phyloP scores from a whole-genome alignment of 2,113 vertebrate genomes.

The Microcebus lehilahytsara region DNA sequence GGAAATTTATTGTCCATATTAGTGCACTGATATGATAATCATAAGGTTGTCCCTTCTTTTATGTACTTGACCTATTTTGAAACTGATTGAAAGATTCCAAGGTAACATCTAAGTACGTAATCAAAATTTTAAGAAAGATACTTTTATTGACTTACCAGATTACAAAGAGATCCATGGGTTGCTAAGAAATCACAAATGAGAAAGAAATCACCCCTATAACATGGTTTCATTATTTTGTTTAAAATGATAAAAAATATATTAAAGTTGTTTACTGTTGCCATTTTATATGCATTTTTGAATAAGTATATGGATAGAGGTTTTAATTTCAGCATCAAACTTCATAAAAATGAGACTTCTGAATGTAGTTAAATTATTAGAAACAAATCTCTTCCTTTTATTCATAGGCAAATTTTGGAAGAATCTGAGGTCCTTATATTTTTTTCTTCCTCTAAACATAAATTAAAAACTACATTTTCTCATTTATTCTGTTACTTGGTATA shows the following conservation, averaged over 20 bases:
- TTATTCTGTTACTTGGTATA: neutral
- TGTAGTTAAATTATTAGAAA: constrained; percentile 3
- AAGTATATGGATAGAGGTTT: constrained; percentile 29
- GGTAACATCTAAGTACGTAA: constrained; percentile 4
- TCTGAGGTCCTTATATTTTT: neutral
- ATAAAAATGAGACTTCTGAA: constrained; percentile 10
- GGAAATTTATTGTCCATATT: constrained; percentile 71
- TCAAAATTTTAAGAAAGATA: constrained; percentile 17
- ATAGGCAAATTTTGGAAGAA: constrained; percentile 1
- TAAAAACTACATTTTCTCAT: constrained; percentile 6
- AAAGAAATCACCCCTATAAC: neutral
- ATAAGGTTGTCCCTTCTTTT: constrained; percentile 46
- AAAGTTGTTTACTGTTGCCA: neutral
- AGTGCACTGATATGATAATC: constrained; percentile 57
- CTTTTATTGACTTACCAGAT: constrained; percentile 1
- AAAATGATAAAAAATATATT: neutral
- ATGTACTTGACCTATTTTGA: constrained; percentile 38
- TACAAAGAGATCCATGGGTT: neutral
- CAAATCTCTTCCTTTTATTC: constrained; percentile 28
- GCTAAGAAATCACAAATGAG: neutral
- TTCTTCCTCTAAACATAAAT: neutral
- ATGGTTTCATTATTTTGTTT: neutral
- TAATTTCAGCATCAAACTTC: neutral
- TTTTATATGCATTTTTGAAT: constrained; percentile 29
- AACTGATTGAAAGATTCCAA: constrained; percentile 29